These are phyloP conservation scores for Monochamus alternatus DNA, from an alignment of 2,888 invertebrate genomes.

Conservation along the genomic window DNA sequence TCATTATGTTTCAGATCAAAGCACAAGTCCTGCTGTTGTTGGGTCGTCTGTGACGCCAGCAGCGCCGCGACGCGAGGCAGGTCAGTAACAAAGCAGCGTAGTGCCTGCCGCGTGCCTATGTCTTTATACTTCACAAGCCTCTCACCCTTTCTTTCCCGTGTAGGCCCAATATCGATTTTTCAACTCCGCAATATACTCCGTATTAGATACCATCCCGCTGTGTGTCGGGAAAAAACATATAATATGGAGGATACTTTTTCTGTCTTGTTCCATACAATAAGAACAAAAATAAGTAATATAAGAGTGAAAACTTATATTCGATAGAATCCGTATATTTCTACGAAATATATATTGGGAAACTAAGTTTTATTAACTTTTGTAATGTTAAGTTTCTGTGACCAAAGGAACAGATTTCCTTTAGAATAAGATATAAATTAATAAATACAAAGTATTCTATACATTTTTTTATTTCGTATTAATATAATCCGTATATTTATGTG, in stretches of 20 bases:
- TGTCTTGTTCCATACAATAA: conserved; percentile 47
- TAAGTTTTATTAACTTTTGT: conserved; percentile 58
- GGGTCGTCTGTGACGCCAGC: conserved; percentile 60
- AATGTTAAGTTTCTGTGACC: conserved; percentile 41
- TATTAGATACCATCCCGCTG: conserved; percentile 34
- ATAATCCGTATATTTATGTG: conserved; percentile 51
- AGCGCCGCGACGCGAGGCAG: conserved; percentile 67
- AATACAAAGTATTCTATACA: too few species aligned
- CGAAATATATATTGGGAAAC: conserved; percentile 57
- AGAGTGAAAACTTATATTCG: conserved; percentile 54
- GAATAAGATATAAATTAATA: too few species aligned
- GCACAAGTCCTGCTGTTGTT: conserved; percentile 41
- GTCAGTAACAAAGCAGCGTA: conserved; percentile 67
- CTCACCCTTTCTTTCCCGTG: conserved; percentile 46
- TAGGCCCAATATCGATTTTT: conserved; percentile 42
- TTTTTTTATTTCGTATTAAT: too few species aligned
- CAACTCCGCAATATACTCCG: conserved; percentile 34
- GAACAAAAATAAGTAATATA: conserved; percentile 54
- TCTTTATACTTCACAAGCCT: conserved; percentile 61
- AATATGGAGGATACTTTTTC: conserved; percentile 25
- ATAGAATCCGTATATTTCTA: conserved; percentile 53
- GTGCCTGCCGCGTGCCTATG: conserved; percentile 65
- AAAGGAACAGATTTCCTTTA: conserved; percentile 15
- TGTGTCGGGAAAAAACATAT: conserved; percentile 26
- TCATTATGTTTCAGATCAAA: conserved; percentile 43